A percentile compares a stretch with the other conserved stretches of the same genome.
Conservation (phyloP, 2,888 invertebrate species). For the Melieria omissa region DNA sequence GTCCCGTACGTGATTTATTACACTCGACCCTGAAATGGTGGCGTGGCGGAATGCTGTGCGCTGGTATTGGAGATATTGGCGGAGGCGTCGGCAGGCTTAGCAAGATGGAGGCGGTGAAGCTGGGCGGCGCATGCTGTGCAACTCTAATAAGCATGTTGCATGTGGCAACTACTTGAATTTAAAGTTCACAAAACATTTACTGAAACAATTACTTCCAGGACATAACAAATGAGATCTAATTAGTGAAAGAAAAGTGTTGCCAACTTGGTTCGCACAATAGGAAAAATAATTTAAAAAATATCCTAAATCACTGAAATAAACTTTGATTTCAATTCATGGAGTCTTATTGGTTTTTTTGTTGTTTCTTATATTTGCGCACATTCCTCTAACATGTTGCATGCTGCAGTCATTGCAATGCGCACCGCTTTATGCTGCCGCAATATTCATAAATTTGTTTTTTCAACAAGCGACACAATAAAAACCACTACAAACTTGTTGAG, state of each 20-base stretch:
- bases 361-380: background rate
- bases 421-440: constrained; percentile 54
- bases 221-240: no score
- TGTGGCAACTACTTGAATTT: no score
- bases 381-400: constrained; percentile 7
- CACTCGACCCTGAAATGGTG: constrained; percentile 39
- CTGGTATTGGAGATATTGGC: constrained; percentile 24
- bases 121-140: no score
- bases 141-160: no score
- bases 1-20: constrained; percentile 48
- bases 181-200: no score
- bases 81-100: no score
- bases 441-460: constrained; percentile 57
- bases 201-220: no score
- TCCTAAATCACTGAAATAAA: background rate
- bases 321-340: background rate
- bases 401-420: constrained; percentile 53
- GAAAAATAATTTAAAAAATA: background rate
- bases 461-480: constrained; percentile 37
- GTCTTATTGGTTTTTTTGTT: background rate
- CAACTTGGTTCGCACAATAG: background rate
- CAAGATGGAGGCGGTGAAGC: no score
- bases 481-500: constrained; percentile 56
- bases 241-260: no score
- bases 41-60: background rate